Evolutionary conservation across 2,797 vertebrate genomes (phyloP).

Genomic region (Ceryle rudis): DNA sequence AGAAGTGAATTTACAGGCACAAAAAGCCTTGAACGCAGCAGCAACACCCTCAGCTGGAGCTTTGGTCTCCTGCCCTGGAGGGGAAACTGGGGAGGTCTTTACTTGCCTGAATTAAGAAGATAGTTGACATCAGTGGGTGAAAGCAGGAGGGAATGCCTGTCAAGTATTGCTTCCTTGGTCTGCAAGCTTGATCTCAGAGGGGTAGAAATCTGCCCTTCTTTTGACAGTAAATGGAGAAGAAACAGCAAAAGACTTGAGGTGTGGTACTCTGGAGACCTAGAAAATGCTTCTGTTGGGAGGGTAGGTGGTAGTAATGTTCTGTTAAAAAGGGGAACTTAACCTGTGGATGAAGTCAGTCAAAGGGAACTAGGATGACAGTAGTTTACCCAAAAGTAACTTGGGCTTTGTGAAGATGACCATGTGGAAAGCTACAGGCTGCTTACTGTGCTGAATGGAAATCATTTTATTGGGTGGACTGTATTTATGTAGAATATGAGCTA

Average conservation of each 20-base stretch:
- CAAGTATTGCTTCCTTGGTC: neutral
- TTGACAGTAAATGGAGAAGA: neutral
- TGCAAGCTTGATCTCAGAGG: neutral
- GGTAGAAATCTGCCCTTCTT: neutral
- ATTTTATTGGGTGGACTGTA: neutral
- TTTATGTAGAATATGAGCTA: neutral
- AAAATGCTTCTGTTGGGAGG: neutral
- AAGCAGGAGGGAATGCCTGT: neutral
- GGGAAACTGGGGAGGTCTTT: constrained; percentile 4
- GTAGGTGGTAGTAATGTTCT: neutral
- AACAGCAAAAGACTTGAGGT: neutral
- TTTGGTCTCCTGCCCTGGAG: constrained; percentile 25
- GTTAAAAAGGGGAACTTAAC: neutral
- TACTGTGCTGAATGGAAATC: neutral
- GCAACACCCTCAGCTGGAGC: constrained; percentile 25
- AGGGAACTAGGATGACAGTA: neutral
- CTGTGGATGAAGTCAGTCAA: neutral
- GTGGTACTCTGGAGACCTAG: neutral
- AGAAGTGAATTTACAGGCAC: constrained; percentile 14
- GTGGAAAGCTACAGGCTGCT: neutral
- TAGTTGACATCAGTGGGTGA: neutral
- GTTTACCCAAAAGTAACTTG: neutral
- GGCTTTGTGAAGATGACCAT: neutral
- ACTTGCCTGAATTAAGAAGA: neutral
- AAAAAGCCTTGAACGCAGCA: constrained; percentile 21